Evolutionary conservation across 2,113 vertebrate genomes (phyloP).

Genomic region (Anas platyrhynchos): DNA sequence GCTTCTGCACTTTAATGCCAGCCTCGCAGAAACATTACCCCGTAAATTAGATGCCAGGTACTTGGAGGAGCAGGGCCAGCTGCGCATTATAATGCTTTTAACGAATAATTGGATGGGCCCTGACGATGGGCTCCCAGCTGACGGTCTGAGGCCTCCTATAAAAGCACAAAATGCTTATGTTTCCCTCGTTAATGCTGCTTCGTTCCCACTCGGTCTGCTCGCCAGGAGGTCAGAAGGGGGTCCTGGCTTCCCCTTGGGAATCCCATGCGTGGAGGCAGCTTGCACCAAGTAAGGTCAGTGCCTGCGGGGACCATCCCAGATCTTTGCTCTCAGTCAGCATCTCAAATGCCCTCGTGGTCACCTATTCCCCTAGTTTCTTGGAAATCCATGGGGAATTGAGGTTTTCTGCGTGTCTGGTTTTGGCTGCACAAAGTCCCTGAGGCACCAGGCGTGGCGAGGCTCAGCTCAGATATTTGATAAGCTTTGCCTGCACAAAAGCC

Average conservation of each 20-base stretch:
- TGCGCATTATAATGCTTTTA: neutral
- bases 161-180: neutral
- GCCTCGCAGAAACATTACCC: conserved; percentile 14
- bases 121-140: neutral
- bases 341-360: neutral
- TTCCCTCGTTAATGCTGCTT: neutral
- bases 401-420: no score
- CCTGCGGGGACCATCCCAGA: neutral
- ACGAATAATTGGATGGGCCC: neutral
- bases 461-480: neutral
- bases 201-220: neutral
- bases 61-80: neutral
- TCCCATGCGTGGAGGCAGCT: fast-evolving
- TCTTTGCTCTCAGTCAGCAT: neutral
- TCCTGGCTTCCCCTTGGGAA: neutral
- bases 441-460: neutral
- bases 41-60: neutral
- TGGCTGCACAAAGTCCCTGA: neutral
- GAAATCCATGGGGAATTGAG: neutral
- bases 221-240: neutral
- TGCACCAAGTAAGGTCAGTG: fast-evolving
- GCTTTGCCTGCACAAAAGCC: neutral
- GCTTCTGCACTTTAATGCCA: conserved; percentile 3
- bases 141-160: neutral
- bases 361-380: neutral